Evolutionary conservation across 53 echinoderm and acorn worm genomes (phyloP).

Genomic region (Henricia sp.): DNA sequence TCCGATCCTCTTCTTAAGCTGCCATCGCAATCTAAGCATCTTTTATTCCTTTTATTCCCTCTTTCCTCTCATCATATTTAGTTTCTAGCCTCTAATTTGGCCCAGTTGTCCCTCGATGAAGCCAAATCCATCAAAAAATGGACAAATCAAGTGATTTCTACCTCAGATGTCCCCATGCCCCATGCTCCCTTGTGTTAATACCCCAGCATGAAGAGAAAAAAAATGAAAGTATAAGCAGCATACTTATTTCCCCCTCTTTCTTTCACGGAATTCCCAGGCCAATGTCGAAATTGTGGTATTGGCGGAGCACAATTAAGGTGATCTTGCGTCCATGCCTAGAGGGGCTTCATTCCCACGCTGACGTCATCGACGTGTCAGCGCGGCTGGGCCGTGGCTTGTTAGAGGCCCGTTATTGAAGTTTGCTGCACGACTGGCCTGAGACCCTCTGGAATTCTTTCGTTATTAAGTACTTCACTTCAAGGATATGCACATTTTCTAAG

Average conservation of each 20-base stretch:
- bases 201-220: not conserved
- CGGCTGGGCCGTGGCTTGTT: constrained; percentile 1
- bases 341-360: not conserved
- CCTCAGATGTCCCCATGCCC: not conserved
- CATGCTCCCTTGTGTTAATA: not conserved
- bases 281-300: constrained; percentile 3
- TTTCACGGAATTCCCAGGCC: constrained; percentile 8
- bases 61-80: no score
- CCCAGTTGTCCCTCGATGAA: not conserved
- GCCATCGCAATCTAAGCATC: no score
- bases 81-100: not conserved
- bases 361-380: constrained; percentile 40
- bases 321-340: constrained; percentile 22
- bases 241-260: no score
- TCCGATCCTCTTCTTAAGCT: no score
- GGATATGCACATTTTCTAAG: constrained; percentile 13
- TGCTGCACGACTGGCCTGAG: not conserved
- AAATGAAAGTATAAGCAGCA: no score
- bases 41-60: no score
- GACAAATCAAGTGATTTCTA: not conserved
- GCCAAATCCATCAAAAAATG: not conserved
- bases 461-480: constrained; percentile 13
- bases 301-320: constrained; percentile 43
- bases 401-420: constrained; percentile 21
- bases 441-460: constrained; percentile 17